phyloP scores from a whole-genome alignment of 2,888 invertebrate species.

The Ectemnius lituratus region DNA sequence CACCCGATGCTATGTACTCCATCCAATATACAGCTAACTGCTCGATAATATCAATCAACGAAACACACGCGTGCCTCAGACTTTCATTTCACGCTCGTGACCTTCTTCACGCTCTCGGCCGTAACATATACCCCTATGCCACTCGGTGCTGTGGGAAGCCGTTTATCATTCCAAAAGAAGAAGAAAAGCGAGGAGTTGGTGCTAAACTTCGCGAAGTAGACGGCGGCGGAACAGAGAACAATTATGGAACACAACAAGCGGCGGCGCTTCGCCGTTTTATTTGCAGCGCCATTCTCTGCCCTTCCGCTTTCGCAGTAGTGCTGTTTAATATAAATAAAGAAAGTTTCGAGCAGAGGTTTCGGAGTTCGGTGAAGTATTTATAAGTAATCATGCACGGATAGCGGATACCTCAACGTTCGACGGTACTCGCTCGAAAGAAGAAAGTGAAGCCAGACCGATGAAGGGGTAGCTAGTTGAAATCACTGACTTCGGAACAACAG shows the following conservation, averaged over 20 bases:
- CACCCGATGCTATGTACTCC: neutral
- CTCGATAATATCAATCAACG: conserved; percentile 4
- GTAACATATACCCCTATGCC: neutral
- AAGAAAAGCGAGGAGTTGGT: conserved; percentile 1
- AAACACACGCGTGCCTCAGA: neutral
- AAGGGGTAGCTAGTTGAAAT: too few species aligned
- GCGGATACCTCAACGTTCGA: conserved; percentile 22
- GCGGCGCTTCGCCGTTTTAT: neutral
- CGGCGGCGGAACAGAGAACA: neutral
- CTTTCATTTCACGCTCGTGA: conserved; percentile 1
- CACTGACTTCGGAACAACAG: neutral
- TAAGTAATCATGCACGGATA: conserved; percentile 57
- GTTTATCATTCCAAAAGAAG: conserved; percentile 1
- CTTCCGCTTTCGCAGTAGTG: conserved; percentile 10
- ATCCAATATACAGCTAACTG: neutral
- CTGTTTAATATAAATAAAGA: conserved; percentile 57
- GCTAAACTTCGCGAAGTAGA: neutral
- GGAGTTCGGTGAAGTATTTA: conserved; percentile 63
- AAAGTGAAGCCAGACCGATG: too few species aligned
- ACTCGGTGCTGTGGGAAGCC: neutral
- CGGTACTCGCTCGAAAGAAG: neutral
- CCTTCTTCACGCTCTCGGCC: neutral
- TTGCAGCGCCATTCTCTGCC: conserved; percentile 1
- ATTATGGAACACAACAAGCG: conserved; percentile 3
- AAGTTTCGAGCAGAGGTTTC: conserved; percentile 56